phyloP scores from a whole-genome alignment of 2,113 vertebrate genomes.

The Periophthalmodon schlosseri region DNA sequence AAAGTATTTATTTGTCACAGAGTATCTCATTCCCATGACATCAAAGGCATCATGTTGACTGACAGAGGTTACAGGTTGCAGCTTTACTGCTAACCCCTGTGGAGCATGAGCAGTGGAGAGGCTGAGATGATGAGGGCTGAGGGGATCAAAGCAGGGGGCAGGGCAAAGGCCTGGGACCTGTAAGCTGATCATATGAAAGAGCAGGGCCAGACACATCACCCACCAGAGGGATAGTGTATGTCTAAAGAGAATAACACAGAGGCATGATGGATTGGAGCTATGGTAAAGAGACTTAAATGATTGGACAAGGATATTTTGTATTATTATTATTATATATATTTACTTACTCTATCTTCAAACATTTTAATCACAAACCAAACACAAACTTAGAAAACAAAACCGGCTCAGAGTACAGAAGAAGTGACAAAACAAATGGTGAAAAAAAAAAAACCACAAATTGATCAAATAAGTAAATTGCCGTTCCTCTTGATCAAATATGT shows the following conservation, averaged over 20 bases:
- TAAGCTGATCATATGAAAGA: constrained; percentile 4
- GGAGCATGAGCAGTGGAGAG: neutral
- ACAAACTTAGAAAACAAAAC: too few relatives aligned
- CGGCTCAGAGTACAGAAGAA: too few relatives aligned
- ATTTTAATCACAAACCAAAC: too few relatives aligned
- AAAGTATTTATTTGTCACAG: neutral
- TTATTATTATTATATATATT: neutral
- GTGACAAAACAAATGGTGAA: too few relatives aligned
- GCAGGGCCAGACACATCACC: neutral
- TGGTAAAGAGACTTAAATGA: neutral
- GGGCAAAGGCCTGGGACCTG: neutral
- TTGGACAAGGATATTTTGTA: neutral
- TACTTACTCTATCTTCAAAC: too few relatives aligned
- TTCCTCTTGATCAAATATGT: neutral
- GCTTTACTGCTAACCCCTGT: neutral
- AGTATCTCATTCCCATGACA: neutral
- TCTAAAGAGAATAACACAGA: neutral
- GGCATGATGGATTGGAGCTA: neutral
- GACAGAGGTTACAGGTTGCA: neutral
- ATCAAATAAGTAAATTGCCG: too few relatives aligned
- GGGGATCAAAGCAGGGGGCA: constrained; percentile 2
- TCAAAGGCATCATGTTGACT: neutral
- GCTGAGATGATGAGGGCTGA: constrained; percentile 17
- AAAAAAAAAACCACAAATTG: too few relatives aligned
- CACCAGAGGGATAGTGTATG: neutral